phyloP scores from a whole-genome alignment of 2,113 vertebrate genomes.

The Vulpes vulpes region DNA sequence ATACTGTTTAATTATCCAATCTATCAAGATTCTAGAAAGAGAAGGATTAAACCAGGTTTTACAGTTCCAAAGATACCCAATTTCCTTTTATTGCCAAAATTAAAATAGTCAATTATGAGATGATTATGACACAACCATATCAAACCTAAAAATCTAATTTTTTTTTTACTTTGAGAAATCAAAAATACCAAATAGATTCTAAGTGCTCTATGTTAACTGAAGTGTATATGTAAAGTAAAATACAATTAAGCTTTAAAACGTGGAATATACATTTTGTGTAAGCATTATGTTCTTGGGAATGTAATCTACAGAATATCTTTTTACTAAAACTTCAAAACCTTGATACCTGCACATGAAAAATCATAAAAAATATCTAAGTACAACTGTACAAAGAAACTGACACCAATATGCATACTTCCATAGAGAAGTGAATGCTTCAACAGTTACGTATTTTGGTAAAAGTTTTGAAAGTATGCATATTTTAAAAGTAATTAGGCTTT shows the following conservation, averaged over 20 bases:
- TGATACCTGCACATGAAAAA: slow-evolving; percentile 87
- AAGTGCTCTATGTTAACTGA: slow-evolving; percentile 90
- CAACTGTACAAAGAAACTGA: slow-evolving; percentile 90
- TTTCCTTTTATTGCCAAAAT: slow-evolving; percentile 82
- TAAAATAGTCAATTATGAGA: slow-evolving; percentile 84
- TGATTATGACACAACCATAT: slow-evolving; percentile 88
- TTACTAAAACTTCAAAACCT: slow-evolving; percentile 90
- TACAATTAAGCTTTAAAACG: slow-evolving; percentile 88
- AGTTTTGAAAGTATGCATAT: slow-evolving; percentile 87
- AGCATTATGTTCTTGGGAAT: slow-evolving; percentile 89
- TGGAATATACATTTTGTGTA: slow-evolving; percentile 88
- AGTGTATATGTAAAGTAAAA: slow-evolving; percentile 86
- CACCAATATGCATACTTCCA: slow-evolving; percentile 87
- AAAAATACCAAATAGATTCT: slow-evolving; percentile 87
- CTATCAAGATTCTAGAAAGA: slow-evolving; percentile 82
- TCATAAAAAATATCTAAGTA: slow-evolving; percentile 89
- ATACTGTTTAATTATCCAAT: slow-evolving; percentile 82
- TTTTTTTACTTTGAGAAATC: slow-evolving; percentile 86
- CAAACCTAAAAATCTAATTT: slow-evolving; percentile 87
- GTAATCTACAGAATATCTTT: slow-evolving; percentile 87
- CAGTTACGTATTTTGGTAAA: slow-evolving; percentile 88
- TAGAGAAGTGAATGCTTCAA: slow-evolving; percentile 87
- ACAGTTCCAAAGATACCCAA: slow-evolving; percentile 84
- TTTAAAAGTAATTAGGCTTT: slow-evolving; percentile 89
- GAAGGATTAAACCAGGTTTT: slow-evolving; percentile 83